A percentile compares a stretch with the other conserved stretches of the same genome.
Conservation (phyloP, 2,888 invertebrate species). For the Eledona agricola region DNA sequence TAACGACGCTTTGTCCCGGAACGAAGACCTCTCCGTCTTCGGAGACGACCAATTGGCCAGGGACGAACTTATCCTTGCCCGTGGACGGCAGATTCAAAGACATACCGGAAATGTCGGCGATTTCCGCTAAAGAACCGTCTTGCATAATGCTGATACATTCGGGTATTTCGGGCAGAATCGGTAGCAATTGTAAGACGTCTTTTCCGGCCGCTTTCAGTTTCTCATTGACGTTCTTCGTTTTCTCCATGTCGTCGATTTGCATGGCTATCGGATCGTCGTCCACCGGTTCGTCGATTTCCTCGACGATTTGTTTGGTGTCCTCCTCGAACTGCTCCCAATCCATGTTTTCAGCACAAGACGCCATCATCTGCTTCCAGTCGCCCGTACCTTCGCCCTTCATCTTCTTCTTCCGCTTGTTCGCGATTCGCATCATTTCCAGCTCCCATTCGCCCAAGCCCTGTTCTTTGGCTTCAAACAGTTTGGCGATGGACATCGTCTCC, state of each 20-base stretch:
- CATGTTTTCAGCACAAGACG: constrained; percentile 53
- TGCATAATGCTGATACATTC: constrained; percentile 70
- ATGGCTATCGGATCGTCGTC: constrained; percentile 64
- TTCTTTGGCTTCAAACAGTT: constrained; percentile 66
- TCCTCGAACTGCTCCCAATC: constrained; percentile 60
- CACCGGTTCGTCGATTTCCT: constrained; percentile 54
- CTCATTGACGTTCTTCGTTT: constrained; percentile 69
- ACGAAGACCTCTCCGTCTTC: constrained; percentile 65
- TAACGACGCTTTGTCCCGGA: constrained; percentile 79
- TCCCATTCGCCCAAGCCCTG: constrained; percentile 59
- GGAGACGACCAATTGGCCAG: constrained; percentile 76
- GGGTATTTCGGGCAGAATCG: constrained; percentile 70
- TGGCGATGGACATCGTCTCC: constrained; percentile 66
- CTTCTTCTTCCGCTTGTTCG: constrained; percentile 56
- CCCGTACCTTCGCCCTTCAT: constrained; percentile 54
- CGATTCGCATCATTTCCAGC: constrained; percentile 58
- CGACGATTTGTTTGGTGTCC: constrained; percentile 57
- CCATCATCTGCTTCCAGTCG: constrained; percentile 59
- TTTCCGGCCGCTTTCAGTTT: constrained; percentile 67
- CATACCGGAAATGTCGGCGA: constrained; percentile 72
- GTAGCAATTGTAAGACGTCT: constrained; percentile 67
- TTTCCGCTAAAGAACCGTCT: constrained; percentile 67
- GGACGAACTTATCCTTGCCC: constrained; percentile 74
- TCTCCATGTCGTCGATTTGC: constrained; percentile 65
- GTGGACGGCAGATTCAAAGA: constrained; percentile 63